phyloP scores from a whole-genome alignment of 2,113 vertebrate genomes.

The Pygoscelis adeliae region DNA sequence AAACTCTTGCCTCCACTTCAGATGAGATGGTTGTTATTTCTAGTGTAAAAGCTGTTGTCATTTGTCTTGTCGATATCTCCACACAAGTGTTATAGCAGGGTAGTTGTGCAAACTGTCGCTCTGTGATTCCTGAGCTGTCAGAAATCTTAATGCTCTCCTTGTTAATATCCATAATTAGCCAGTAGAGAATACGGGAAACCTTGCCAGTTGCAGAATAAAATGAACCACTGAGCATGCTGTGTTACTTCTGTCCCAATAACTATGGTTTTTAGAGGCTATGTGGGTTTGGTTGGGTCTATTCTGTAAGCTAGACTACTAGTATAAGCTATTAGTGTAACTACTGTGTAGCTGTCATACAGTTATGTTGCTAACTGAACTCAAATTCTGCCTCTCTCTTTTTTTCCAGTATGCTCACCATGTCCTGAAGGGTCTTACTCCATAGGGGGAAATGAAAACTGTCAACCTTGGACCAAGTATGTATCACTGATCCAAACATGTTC shows the following conservation, averaged over 20 bases:
- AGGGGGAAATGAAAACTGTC: conserved; percentile 59
- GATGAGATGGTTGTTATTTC: neutral
- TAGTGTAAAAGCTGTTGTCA: neutral
- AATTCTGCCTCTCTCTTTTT: neutral
- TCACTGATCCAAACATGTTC: neutral
- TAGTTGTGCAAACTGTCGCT: neutral
- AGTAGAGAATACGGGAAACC: neutral
- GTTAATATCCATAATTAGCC: neutral
- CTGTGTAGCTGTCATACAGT: neutral
- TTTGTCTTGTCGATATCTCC: neutral
- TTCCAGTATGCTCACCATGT: conserved; percentile 68
- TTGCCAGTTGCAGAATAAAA: neutral
- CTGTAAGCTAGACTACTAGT: neutral
- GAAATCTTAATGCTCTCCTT: neutral
- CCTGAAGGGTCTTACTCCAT: conserved; percentile 67
- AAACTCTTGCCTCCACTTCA: neutral
- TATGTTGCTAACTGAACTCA: neutral
- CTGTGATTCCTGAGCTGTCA: neutral
- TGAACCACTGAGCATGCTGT: neutral
- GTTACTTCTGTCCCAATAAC: neutral
- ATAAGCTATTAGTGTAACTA: neutral
- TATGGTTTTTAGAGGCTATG: neutral
- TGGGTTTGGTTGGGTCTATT: neutral
- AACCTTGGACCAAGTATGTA: conserved; percentile 77
- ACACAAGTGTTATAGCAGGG: neutral